Evolutionary conservation across 2,113 vertebrate genomes (phyloP).

Genomic region (Melanotaenia duboulayi): DNA sequence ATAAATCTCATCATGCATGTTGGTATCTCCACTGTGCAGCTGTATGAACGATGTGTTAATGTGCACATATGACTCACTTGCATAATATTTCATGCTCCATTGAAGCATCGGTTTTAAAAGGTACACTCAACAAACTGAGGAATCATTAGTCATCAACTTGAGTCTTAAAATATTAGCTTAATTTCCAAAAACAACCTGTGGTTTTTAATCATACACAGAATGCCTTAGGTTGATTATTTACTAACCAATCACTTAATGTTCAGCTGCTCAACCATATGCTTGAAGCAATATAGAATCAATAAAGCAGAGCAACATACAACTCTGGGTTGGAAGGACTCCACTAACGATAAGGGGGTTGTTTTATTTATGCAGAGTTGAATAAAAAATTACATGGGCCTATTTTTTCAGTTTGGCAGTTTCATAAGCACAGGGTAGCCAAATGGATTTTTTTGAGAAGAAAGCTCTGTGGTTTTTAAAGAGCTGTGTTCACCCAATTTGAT

Average conservation of each 20-base stretch:
- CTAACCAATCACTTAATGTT: conserved; percentile 28
- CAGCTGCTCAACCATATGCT: background rate
- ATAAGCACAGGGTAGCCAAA: background rate
- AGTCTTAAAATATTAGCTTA: conserved; percentile 30
- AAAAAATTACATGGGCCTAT: background rate
- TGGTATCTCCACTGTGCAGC: background rate
- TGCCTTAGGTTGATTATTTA: background rate
- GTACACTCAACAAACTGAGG: conserved; percentile 8
- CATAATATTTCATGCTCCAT: conserved; percentile 35
- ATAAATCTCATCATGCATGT: conserved; percentile 4
- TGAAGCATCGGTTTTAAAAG: conserved; percentile 26
- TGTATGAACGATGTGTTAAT: conserved; percentile 18
- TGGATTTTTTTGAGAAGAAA: conserved; percentile 13
- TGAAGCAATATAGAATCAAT: conserved; percentile 30
- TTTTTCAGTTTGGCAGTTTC: conserved; percentile 35
- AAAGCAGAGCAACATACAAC: conserved; percentile 2
- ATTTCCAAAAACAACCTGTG: conserved; percentile 3
- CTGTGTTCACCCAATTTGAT: conserved; percentile 5
- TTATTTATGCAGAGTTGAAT: conserved; percentile 19
- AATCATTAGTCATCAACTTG: conserved; percentile 49
- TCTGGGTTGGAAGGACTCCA: conserved; percentile 1
- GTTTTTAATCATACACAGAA: background rate
- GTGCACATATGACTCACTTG: conserved; percentile 21
- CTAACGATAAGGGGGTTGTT: background rate
- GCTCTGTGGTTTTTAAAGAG: conserved; percentile 16